phyloP scores from a whole-genome alignment of 2,888 invertebrate genomes.

The Strigamia transsilvanica region DNA sequence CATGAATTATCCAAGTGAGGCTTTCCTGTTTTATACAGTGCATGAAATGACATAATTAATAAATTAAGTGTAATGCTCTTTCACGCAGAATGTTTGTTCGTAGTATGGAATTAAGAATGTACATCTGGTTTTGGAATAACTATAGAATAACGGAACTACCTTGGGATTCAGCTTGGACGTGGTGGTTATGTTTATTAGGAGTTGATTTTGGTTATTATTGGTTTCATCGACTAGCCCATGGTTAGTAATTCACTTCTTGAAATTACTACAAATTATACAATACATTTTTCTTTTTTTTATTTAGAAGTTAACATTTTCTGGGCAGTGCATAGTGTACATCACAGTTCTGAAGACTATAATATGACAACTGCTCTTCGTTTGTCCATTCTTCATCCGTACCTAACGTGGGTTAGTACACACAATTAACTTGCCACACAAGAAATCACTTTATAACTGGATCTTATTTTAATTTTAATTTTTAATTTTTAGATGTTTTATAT shows the following conservation, averaged over 20 bases:
- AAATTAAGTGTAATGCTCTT: not conserved
- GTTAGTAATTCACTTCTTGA: constrained; percentile 66
- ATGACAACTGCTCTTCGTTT: constrained; percentile 84
- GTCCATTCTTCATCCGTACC: constrained; percentile 81
- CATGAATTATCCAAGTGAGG: constrained; percentile 53
- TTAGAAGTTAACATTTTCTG: constrained; percentile 86
- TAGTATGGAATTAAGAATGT: constrained; percentile 61
- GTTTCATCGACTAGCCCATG: constrained; percentile 89
- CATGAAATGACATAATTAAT: not conserved
- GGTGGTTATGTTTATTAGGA: constrained; percentile 80
- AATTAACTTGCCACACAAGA: not conserved
- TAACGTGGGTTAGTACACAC: constrained; percentile 72
- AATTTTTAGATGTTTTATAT: constrained; percentile 62
- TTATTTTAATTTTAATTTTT: not conserved
- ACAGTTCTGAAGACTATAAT: constrained; percentile 89
- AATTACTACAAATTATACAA: too few species aligned
- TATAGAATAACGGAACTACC: constrained; percentile 76
- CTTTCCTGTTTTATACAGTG: not conserved
- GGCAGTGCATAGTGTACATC: constrained; percentile 91
- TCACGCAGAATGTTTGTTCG: constrained; percentile 41
- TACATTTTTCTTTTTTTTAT: not conserved
- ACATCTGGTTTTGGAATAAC: constrained; percentile 79
- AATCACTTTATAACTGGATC: constrained; percentile 13
- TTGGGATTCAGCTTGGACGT: constrained; percentile 81
- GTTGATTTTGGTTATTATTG: constrained; percentile 91